Evolutionary conservation across 2,888 invertebrate genomes (phyloP).

Genomic region (Erebia epiphron): DNA sequence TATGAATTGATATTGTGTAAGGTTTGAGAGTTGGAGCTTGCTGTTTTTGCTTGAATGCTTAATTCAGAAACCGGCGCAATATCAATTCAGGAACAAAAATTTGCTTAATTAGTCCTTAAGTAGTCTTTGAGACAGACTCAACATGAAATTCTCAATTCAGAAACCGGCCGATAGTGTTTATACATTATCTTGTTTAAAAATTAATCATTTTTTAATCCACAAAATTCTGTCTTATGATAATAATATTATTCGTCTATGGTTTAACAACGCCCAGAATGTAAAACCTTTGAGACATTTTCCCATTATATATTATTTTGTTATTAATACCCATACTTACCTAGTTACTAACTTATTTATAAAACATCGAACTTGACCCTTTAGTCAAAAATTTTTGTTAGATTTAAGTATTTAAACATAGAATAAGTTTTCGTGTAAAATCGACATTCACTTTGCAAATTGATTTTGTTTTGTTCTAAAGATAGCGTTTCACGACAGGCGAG

Average conservation of each 20-base stretch:
- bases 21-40: too few relatives aligned
- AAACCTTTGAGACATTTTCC: conserved; percentile 20
- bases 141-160: too few relatives aligned
- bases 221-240: too few relatives aligned
- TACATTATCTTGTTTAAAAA: too few relatives aligned
- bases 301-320: neutral
- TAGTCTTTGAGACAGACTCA: too few relatives aligned
- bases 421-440: conserved; percentile 48
- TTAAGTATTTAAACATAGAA: conserved; percentile 74
- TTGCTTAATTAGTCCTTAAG: too few relatives aligned
- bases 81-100: too few relatives aligned
- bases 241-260: conserved; percentile 1
- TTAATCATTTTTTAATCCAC: too few relatives aligned
- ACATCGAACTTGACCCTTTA: conserved; percentile 78
- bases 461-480: conserved; percentile 23
- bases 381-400: conserved; percentile 75
- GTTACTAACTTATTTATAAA: conserved; percentile 45
- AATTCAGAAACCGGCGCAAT: too few relatives aligned
- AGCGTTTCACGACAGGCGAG: neutral
- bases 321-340: conserved; percentile 6
- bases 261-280: neutral
- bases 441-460: conserved; percentile 34
- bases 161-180: too few relatives aligned
- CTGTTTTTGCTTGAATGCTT: too few relatives aligned
- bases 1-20: too few relatives aligned